These are phyloP conservation scores for Spinus pinus DNA, from an alignment of 2,797 vertebrate genomes.

Conservation along the genomic window DNA sequence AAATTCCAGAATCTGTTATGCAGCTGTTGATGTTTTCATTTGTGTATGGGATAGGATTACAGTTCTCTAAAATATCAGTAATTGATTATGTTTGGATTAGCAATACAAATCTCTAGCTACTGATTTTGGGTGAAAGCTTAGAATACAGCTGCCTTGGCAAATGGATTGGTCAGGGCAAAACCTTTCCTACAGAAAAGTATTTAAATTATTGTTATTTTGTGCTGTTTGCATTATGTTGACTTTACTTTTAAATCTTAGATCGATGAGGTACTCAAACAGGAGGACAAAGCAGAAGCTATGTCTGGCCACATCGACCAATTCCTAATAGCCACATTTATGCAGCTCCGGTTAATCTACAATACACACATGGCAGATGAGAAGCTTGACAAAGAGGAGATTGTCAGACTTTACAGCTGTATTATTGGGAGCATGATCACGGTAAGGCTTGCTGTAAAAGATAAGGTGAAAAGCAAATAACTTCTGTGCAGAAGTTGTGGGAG, in stretches of 20 bases:
- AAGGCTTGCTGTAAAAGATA: slow-evolving; percentile 55
- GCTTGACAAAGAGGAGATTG: slow-evolving; percentile 91
- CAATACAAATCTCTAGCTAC: neutral
- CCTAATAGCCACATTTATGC: slow-evolving; percentile 97
- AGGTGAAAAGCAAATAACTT: neutral
- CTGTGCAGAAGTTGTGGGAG: neutral
- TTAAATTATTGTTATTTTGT: neutral
- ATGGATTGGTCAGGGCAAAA: neutral
- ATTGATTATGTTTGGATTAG: neutral
- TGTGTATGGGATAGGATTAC: neutral
- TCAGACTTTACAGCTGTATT: slow-evolving; percentile 97
- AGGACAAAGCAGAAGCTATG: slow-evolving; percentile 97
- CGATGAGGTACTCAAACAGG: slow-evolving; percentile 93
- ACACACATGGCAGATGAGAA: slow-evolving; percentile 97
- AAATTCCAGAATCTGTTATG: neutral
- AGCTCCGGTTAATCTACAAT: slow-evolving; percentile 94
- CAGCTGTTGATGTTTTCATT: neutral
- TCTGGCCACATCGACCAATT: slow-evolving; percentile 98
- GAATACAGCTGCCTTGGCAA: neutral
- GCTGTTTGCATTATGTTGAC: neutral
- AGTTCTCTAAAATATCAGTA: neutral
- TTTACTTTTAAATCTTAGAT: slow-evolving; percentile 78
- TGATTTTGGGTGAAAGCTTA: neutral
- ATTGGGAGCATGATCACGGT: slow-evolving; percentile 98
- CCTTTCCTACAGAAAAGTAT: neutral